These are phyloP conservation scores for Brienomyrus brachyistius DNA, from an alignment of 2,113 vertebrate genomes.

Conservation along the genomic window DNA sequence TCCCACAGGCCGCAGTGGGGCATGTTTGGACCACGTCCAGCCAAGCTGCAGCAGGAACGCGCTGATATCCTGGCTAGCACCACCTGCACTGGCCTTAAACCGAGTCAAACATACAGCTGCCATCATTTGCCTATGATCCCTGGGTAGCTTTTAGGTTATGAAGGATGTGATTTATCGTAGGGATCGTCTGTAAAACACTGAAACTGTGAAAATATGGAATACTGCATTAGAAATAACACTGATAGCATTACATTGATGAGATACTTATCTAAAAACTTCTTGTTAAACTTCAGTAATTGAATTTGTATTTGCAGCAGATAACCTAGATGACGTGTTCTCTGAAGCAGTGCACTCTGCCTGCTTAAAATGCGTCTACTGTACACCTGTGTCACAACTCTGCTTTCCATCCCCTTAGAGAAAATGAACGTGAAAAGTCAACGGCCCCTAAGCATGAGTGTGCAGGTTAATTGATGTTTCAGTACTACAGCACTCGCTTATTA, in stretches of 20 bases:
- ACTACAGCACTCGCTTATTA: not conserved
- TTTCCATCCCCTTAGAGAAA: not conserved
- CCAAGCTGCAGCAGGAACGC: not conserved
- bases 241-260: not conserved
- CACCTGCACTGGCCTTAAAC: not conserved
- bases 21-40: slow-evolving; percentile 28
- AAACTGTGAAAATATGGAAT: slow-evolving; percentile 23
- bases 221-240: not conserved
- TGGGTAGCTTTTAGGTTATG: slow-evolving; percentile 41
- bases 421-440: not conserved
- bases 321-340: not conserved
- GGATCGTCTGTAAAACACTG: slow-evolving; percentile 42
- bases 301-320: not conserved
- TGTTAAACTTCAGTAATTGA: not conserved
- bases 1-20: not conserved
- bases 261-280: not conserved
- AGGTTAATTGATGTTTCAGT: not conserved
- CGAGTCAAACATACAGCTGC: not conserved
- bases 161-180: slow-evolving; percentile 43
- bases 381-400: not conserved
- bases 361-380: not conserved
- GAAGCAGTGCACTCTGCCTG: not conserved
- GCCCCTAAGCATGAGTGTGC: not conserved
- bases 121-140: slow-evolving; percentile 33
- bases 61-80: not conserved